These are phyloP conservation scores for Melieria omissa DNA, from an alignment of 2,888 invertebrate species.

Conservation along the genomic window DNA sequence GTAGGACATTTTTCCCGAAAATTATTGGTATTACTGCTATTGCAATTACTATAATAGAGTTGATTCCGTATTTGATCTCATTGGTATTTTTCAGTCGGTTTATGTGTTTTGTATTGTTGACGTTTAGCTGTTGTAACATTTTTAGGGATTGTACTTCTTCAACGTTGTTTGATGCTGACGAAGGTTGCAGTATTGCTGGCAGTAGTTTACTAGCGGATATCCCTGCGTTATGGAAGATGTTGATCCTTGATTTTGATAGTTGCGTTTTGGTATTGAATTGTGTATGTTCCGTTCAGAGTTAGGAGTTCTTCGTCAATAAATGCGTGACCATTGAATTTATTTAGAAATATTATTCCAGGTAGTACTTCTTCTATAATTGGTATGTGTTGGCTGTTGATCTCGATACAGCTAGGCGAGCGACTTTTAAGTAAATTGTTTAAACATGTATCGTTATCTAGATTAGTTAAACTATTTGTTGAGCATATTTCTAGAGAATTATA, in stretches of 20 bases:
- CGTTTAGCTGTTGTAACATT: too few species aligned
- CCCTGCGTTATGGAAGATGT: not conserved
- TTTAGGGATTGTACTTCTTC: too few species aligned
- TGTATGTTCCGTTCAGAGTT: not conserved
- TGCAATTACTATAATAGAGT: too few species aligned
- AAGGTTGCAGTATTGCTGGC: too few species aligned
- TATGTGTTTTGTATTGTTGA: too few species aligned
- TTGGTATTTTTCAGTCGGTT: too few species aligned
- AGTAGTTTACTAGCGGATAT: too few species aligned
- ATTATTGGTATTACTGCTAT: too few species aligned
- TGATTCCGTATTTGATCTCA: too few species aligned
- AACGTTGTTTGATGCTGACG: too few species aligned
- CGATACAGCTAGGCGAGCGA: slow-evolving; percentile 29
- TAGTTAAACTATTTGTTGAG: slow-evolving; percentile 30
- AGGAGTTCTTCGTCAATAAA: not conserved
- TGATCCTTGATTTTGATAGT: not conserved
- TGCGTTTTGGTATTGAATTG: not conserved
- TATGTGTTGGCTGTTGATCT: slow-evolving; percentile 8
- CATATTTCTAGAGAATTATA: slow-evolving; percentile 33
- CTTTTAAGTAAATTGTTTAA: slow-evolving; percentile 38
- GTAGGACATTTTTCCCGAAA: too few species aligned
- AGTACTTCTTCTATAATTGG: slow-evolving; percentile 28
- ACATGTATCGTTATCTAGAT: slow-evolving; percentile 36
- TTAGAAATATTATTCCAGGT: slow-evolving; percentile 34
- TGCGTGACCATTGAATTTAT: slow-evolving; percentile 25